These are phyloP conservation scores for Antennarius maculatus DNA, from an alignment of 2,797 vertebrate species.

Conservation along the genomic window DNA sequence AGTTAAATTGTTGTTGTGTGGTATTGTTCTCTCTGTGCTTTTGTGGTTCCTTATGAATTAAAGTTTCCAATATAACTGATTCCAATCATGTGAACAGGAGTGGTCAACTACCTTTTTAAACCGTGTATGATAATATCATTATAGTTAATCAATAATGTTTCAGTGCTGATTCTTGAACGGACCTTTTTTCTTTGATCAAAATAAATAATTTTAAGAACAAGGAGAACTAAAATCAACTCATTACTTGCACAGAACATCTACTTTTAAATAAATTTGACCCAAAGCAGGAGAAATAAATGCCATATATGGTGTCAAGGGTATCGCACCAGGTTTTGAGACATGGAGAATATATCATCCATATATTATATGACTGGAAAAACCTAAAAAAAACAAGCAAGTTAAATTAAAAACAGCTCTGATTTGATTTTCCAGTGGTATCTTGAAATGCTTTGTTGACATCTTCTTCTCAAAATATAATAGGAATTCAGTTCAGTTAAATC, in stretches of 20 bases:
- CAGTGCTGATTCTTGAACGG: not conserved
- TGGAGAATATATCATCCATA: conserved; percentile 16
- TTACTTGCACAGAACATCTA: too few species aligned
- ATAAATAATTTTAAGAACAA: not conserved
- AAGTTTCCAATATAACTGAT: conserved; percentile 32
- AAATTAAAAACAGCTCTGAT: conserved; percentile 39
- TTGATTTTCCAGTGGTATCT: conserved; percentile 33
- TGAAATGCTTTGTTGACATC: conserved; percentile 30
- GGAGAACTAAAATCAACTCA: not conserved
- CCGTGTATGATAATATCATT: not conserved
- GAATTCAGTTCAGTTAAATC: conserved; percentile 25
- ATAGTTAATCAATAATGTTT: not conserved
- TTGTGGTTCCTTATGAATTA: conserved; percentile 28
- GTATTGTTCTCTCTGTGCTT: conserved; percentile 26
- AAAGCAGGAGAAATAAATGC: conserved; percentile 8
- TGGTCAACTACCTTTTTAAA: conserved; percentile 15
- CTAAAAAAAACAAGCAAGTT: conserved; percentile 29
- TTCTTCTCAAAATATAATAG: conserved; percentile 20
- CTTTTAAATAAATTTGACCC: conserved; percentile 18
- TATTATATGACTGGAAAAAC: conserved; percentile 17
- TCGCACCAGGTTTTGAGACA: conserved; percentile 33
- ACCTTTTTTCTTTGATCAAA: not conserved
- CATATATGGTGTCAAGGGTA: conserved; percentile 18
- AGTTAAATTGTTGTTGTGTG: conserved; percentile 38
- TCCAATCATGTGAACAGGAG: conserved; percentile 21